Evolutionary conservation across 2,888 invertebrate species (phyloP), one percentile per base, ranked within the genome.

Genomic region (Poecilobothrus nobilitatus): DNA sequence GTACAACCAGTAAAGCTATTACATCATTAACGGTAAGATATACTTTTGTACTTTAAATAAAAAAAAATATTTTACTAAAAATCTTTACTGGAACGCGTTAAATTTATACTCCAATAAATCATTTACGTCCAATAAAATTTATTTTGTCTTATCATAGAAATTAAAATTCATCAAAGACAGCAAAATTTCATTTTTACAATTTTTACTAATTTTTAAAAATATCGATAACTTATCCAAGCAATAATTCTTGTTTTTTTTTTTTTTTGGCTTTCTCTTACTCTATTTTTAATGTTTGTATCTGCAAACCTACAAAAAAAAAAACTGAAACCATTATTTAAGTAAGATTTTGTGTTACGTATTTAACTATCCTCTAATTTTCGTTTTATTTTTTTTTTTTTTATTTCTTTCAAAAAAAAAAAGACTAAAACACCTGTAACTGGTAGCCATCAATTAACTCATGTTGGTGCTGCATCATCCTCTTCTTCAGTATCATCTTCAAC

Each of bases 381-480:
- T 18, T n/a, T 65, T 18, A 34, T n/a, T 63, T 3, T 18, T 65
- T 15, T 34, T 65, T 15, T 20, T 37, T 65, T n/a, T 64, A 64
- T 65, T 65, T 20, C 37, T 65, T 12, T n/a, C 27, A 33, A n/a
- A 65, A n/a, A 27, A 7, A n/a, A 69, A 41, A 74, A 83, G 15
- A 78, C 83, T 66, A 79, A 82, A 66, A 81, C 84, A 68, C 83
- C 84, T 63, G n/a, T n/a, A 79, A 65, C 64, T 7, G 64, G 64
- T n/a, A 64, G 64, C 34, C 65, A 65, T 65, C 65, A 65, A n/a
- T 34, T 65, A 37, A 37, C 2, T 65, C 33, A 65, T 37, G 20
- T 34, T 82, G 70, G 83, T 83, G 66, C 80, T 78, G 34, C 64
- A 22, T 53, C 65, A 15, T 5, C 44, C n/a, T 63, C 37, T 20